phyloP scores from a whole-genome alignment of 2,113 vertebrate genomes.

The Semicossyphus pulcher region DNA sequence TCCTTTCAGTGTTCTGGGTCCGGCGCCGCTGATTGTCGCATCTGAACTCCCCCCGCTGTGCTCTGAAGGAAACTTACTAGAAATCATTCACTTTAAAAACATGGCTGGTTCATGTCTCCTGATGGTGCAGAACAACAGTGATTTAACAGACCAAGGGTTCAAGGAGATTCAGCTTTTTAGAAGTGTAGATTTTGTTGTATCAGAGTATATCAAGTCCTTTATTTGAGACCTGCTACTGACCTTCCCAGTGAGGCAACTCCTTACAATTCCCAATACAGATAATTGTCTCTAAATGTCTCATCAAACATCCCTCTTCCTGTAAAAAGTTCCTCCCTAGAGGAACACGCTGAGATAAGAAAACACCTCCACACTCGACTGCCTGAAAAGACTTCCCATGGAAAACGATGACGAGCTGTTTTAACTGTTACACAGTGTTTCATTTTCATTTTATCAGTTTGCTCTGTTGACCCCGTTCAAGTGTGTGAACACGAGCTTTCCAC shows the following conservation, averaged over 20 bases:
- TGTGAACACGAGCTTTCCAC: too few species aligned
- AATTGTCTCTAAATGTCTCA: slow-evolving; percentile 30
- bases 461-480: slow-evolving; percentile 18
- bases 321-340: slow-evolving; percentile 14
- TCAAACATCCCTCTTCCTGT: slow-evolving; percentile 17
- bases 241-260: neutral
- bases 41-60: neutral
- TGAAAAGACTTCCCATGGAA: slow-evolving; percentile 32
- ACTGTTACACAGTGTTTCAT: neutral
- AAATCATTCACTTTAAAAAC: neutral
- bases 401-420: slow-evolving; percentile 30
- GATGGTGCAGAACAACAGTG: neutral
- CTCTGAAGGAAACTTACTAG: neutral
- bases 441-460: slow-evolving; percentile 28
- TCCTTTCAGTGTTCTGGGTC: neutral
- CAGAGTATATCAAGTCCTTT: neutral
- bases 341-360: slow-evolving; percentile 39
- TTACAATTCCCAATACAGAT: neutral
- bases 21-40: slow-evolving; percentile 5
- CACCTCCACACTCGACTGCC: neutral
- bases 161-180: neutral
- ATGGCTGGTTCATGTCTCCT: too few species aligned
- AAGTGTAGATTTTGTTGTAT: neutral
- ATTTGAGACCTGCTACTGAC: neutral
- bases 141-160: neutral